These are phyloP conservation scores for Emydura subglobosa DNA, from an alignment of 2,113 vertebrate genomes.

Conservation along the genomic window DNA sequence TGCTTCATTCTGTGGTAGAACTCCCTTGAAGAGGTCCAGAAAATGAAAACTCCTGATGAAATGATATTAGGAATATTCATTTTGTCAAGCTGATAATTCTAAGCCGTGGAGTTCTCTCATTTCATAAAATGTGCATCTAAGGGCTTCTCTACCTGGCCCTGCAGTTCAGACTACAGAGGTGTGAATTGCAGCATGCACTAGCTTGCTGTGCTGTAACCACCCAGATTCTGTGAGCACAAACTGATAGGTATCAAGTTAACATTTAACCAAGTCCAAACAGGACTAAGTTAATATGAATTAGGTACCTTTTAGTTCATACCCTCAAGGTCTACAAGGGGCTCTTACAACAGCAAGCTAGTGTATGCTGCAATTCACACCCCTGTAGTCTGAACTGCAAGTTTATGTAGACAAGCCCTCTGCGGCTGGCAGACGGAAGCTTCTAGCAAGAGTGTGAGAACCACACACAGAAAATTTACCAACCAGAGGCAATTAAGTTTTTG, in stretches of 20 bases:
- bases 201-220: background rate
- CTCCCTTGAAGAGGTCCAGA: background rate
- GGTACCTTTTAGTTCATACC: background rate
- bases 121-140: background rate
- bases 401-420: background rate
- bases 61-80: background rate
- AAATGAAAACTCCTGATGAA: background rate
- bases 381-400: background rate
- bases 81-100: background rate
- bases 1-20: background rate
- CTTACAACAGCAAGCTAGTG: background rate
- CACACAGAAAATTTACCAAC: background rate
- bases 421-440: background rate
- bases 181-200: background rate
- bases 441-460: background rate
- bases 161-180: background rate
- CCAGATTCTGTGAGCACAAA: background rate
- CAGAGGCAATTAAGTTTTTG: background rate
- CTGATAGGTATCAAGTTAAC: background rate
- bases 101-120: background rate
- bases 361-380: background rate
- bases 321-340: background rate
- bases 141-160: background rate
- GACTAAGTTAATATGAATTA: background rate
- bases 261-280: background rate